Conservation (phyloP, 1,140 invertebrate genomes). For the Ylistrum balloti region DNA sequence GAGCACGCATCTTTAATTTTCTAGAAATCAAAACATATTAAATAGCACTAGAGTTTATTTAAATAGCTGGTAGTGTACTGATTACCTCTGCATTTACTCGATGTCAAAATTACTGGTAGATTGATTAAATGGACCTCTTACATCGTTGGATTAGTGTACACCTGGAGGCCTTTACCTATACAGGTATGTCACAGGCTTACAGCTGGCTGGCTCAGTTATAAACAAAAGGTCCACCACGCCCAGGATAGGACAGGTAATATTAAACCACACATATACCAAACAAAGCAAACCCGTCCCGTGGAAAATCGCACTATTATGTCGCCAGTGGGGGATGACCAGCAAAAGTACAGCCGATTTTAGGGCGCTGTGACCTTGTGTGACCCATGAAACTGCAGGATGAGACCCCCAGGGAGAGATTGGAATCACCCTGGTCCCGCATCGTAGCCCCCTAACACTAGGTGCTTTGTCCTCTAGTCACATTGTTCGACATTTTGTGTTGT, state of each 20-base stretch:
- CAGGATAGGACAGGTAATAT: background rate
- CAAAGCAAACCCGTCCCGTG: background rate
- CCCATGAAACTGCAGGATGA: background rate
- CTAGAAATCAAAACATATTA: background rate
- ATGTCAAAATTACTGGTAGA: slow-evolving; percentile 20
- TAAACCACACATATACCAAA: background rate
- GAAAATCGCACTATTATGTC: background rate
- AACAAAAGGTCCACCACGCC: slow-evolving; percentile 21
- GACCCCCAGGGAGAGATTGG: slow-evolving; percentile 30
- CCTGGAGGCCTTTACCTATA: slow-evolving; percentile 13
- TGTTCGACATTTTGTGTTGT: background rate
- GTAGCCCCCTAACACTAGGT: background rate
- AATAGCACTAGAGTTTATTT: background rate
- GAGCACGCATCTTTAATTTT: background rate
- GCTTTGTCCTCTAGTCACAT: background rate
- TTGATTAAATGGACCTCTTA: slow-evolving; percentile 39
- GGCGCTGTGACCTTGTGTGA: slow-evolving; percentile 29
- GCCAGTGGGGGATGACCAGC: background rate
- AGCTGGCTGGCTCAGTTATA: background rate
- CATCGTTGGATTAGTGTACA: background rate
- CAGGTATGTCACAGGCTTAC: slow-evolving; percentile 5
- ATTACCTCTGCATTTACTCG: background rate
- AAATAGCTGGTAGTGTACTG: background rate
- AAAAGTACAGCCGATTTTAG: background rate
- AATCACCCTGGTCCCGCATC: background rate